phyloP scores from a whole-genome alignment of 2,113 vertebrate species.

The Perccottus glenii region DNA sequence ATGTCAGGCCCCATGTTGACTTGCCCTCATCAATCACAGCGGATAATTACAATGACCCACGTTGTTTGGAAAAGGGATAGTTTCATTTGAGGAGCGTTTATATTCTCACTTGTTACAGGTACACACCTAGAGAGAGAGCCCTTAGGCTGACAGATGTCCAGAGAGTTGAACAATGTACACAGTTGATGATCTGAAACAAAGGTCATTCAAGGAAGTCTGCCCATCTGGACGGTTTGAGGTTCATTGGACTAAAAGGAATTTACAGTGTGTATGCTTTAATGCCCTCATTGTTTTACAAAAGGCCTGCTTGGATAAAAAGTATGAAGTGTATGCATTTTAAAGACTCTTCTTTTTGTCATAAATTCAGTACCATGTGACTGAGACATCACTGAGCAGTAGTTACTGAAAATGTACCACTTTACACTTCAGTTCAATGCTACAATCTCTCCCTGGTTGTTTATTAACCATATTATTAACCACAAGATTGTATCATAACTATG shows the following conservation, averaged over 20 bases:
- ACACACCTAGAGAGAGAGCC: neutral
- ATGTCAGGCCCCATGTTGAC: slow-evolving; percentile 50
- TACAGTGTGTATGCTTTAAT: neutral
- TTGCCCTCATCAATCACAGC: slow-evolving; percentile 52
- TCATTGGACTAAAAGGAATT: neutral
- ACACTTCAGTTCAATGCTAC: too few species aligned
- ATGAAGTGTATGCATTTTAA: too few species aligned
- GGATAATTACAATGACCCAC: neutral
- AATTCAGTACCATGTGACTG: too few species aligned
- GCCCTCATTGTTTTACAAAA: neutral
- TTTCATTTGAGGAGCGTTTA: slow-evolving; percentile 27
- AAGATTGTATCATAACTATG: too few species aligned
- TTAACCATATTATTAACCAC: too few species aligned
- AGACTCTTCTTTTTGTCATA: too few species aligned
- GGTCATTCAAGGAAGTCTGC: slow-evolving; percentile 11
- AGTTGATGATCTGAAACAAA: slow-evolving; percentile 41
- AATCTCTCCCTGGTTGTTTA: too few species aligned
- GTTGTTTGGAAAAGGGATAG: slow-evolving; percentile 16
- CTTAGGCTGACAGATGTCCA: slow-evolving; percentile 43
- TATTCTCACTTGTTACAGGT: slow-evolving; percentile 32
- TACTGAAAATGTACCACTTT: too few species aligned
- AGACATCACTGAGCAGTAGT: too few species aligned
- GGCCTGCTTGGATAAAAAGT: too few species aligned
- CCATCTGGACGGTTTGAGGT: slow-evolving; percentile 49
- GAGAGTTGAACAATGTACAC: slow-evolving; percentile 24